phyloP scores from a whole-genome alignment of 1,140 invertebrate genomes.

The Marisa cornuarietis region DNA sequence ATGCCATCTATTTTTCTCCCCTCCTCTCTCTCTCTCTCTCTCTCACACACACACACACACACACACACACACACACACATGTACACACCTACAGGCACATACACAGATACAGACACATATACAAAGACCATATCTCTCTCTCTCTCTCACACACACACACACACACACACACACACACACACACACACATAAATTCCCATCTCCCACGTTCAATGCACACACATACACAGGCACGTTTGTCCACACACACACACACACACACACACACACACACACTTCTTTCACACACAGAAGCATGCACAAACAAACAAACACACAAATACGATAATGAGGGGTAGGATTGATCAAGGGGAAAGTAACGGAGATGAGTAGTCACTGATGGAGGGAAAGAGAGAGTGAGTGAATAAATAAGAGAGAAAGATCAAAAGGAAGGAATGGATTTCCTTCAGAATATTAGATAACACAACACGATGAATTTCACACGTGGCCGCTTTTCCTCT shows the following conservation, averaged over 20 bases:
- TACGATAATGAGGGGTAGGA: not conserved
- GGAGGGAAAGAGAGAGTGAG: not conserved
- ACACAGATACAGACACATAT: not conserved
- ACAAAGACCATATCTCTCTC: too few species aligned
- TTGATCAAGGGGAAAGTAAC: too few species aligned
- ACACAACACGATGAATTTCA: too few species aligned
- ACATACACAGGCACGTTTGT: not conserved
- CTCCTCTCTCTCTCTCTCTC: not conserved
- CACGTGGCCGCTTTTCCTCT: too few species aligned
- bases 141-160: slow-evolving; percentile 8
- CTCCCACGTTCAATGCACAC: too few species aligned
- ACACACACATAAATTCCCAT: too few species aligned
- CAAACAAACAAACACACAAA: too few species aligned
- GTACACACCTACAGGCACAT: not conserved
- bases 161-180: too few species aligned
- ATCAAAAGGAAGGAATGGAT: too few species aligned
- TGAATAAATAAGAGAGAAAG: not conserved
- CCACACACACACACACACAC: not conserved
- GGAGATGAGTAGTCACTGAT: not conserved
- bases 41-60: not conserved
- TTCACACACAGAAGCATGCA: not conserved
- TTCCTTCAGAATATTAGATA: too few species aligned
- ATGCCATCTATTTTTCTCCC: too few species aligned
- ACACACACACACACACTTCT: not conserved
- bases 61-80: not conserved